A percentile compares a stretch with the other conserved stretches of the same genome.
phyloP scores from a whole-genome alignment of 2,888 invertebrate species.

The Charanyca ferruginea region DNA sequence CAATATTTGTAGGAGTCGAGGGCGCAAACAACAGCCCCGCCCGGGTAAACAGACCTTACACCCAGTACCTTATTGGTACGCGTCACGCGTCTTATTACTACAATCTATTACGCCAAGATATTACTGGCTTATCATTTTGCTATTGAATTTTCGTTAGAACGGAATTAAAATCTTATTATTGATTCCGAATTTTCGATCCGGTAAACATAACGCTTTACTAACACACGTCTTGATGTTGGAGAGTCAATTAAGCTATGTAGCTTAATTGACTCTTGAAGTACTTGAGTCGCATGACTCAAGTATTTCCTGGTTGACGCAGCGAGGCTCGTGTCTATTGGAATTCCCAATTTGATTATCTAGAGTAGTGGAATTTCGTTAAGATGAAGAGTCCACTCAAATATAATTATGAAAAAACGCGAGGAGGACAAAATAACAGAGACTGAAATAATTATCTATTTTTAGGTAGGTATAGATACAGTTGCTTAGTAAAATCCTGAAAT shows the following conservation, averaged over 20 bases:
- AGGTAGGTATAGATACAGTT: no score
- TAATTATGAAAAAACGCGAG: constrained; percentile 17
- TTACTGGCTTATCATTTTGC: constrained; percentile 28
- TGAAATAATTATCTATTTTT: not conserved
- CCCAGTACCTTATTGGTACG: constrained; percentile 56
- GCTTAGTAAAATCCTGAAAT: no score
- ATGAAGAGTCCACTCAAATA: not conserved
- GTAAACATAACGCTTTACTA: constrained; percentile 27
- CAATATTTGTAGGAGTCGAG: constrained; percentile 81
- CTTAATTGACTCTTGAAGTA: no score
- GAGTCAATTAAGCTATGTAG: constrained; percentile 46
- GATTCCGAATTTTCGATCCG: constrained; percentile 20
- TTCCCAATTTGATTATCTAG: constrained; percentile 36
- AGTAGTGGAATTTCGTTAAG: constrained; percentile 20
- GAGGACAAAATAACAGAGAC: not conserved
- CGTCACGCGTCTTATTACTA: constrained; percentile 72
- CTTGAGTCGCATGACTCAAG: no score
- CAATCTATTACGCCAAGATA: constrained; percentile 71
- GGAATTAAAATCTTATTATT: constrained; percentile 25
- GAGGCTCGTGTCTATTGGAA: constrained; percentile 31
- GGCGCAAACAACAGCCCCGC: constrained; percentile 67
- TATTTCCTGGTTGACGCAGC: constrained; percentile 39
- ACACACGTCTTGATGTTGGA: constrained; percentile 37
- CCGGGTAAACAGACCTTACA: constrained; percentile 71
- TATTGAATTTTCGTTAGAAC: constrained; percentile 25